Conservation (phyloP, 2,113 vertebrate genomes). For the Lampris megalopsis region DNA sequence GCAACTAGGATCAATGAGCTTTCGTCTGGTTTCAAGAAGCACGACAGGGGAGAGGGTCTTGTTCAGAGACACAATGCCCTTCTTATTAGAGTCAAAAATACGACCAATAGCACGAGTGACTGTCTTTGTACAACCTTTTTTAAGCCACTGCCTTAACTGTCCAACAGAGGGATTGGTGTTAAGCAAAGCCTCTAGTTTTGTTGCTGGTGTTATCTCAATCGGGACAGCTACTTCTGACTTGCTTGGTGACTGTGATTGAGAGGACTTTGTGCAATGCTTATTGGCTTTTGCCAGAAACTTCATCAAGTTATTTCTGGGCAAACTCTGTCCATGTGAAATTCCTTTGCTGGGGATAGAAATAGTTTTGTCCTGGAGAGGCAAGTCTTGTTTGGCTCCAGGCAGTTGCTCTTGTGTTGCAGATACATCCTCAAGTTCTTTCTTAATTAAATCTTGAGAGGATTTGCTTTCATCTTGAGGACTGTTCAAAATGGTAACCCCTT, state of each 20-base stretch:
- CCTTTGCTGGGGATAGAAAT: slow-evolving; percentile 23
- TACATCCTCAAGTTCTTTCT: slow-evolving; percentile 36
- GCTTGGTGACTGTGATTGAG: slow-evolving; percentile 21
- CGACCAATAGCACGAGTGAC: slow-evolving; percentile 66
- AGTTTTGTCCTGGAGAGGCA: slow-evolving; percentile 21
- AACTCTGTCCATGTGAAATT: background rate
- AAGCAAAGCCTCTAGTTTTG: slow-evolving; percentile 10
- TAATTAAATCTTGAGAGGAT: slow-evolving; percentile 17
- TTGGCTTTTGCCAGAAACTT: slow-evolving; percentile 81
- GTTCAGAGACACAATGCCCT: slow-evolving; percentile 73
- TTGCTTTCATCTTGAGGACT: slow-evolving; percentile 38
- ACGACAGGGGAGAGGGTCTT: slow-evolving; percentile 83
- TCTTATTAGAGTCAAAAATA: slow-evolving; percentile 69
- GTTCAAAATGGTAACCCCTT: slow-evolving; percentile 38
- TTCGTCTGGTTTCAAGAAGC: slow-evolving; percentile 82
- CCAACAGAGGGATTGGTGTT: slow-evolving; percentile 57
- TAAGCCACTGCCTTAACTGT: slow-evolving; percentile 67
- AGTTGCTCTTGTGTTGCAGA: slow-evolving; percentile 18
- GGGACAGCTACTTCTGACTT: slow-evolving; percentile 61
- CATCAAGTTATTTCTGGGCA: slow-evolving; percentile 69
- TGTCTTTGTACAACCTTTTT: slow-evolving; percentile 62
- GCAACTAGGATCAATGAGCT: slow-evolving; percentile 63
- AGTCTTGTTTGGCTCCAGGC: slow-evolving; percentile 30
- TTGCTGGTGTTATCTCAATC: slow-evolving; percentile 57
- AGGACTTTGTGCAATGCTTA: slow-evolving; percentile 55